Evolutionary conservation across 2,797 vertebrate genomes (phyloP).

Genomic region (Tiaroga cobitis): DNA sequence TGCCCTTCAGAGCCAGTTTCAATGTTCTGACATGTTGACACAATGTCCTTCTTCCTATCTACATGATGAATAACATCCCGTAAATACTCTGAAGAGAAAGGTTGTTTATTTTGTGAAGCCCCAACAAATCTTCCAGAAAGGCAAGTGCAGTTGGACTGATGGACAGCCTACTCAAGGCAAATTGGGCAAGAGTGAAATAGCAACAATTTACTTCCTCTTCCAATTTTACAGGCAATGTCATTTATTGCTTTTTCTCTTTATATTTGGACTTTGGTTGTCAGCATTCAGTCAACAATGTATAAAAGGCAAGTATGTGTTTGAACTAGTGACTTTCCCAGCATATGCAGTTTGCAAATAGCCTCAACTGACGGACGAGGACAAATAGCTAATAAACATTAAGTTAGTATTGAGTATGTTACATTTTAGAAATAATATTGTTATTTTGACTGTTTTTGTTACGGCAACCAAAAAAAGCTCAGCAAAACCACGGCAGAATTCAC

Average conservation of each 20-base stretch:
- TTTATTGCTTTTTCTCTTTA: constrained; percentile 1
- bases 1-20: constrained; percentile 15
- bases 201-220: constrained; percentile 24
- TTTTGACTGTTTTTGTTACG: background rate
- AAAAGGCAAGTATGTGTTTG: constrained; percentile 5
- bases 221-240: background rate
- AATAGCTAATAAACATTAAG: background rate
- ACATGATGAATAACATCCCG: constrained; percentile 19
- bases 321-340: background rate
- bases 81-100: constrained; percentile 6
- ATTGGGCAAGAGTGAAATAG: constrained; percentile 17
- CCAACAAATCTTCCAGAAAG: constrained; percentile 26
- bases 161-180: constrained; percentile 1
- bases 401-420: background rate
- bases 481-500: background rate
- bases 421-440: background rate
- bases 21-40: constrained; percentile 15
- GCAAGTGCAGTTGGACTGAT: constrained; percentile 15
- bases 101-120: constrained; percentile 17
- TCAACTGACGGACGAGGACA: background rate
- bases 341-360: background rate
- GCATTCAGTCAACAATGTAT: constrained; percentile 1
- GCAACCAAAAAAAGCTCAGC: no score
- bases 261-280: constrained; percentile 16
- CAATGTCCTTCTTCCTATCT: constrained; percentile 11